A percentile compares a stretch with the other conserved stretches of the same genome.
These are phyloP conservation scores for Ophion ellenae DNA, from an alignment of 2,888 invertebrate species.

Conservation along the genomic window DNA sequence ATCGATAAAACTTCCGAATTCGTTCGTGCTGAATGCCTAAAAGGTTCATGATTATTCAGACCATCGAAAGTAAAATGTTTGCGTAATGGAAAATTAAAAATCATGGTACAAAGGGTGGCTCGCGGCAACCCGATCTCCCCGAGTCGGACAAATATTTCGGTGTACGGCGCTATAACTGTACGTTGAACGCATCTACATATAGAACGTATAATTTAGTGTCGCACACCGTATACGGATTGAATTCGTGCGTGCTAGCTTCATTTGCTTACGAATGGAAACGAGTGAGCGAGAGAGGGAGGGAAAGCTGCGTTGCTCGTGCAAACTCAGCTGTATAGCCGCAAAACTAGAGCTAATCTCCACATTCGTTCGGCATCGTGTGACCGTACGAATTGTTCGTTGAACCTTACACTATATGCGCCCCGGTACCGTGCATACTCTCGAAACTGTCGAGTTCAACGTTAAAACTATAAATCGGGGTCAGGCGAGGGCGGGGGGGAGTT, in stretches of 20 bases:
- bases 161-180: constrained; percentile 8
- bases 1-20: no score
- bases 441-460: constrained; percentile 68
- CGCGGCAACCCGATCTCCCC: background rate
- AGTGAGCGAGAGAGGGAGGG: constrained; percentile 16
- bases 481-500: constrained; percentile 28
- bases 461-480: constrained; percentile 73
- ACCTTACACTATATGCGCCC: constrained; percentile 42
- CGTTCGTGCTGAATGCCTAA: no score
- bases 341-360: constrained; percentile 64
- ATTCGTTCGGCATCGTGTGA: constrained; percentile 60
- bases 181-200: constrained; percentile 30
- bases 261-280: constrained; percentile 66
- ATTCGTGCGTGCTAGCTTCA: constrained; percentile 64
- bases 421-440: constrained; percentile 49
- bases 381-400: constrained; percentile 63
- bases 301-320: constrained; percentile 47
- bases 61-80: background rate
- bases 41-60: no score
- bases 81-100: constrained; percentile 6
- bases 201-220: constrained; percentile 40
- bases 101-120: background rate
- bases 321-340: constrained; percentile 50
- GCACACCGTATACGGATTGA: constrained; percentile 39
- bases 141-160: constrained; percentile 24